Evolutionary conservation across 2,113 vertebrate species (phyloP).

Genomic region (Rhea pennata): DNA sequence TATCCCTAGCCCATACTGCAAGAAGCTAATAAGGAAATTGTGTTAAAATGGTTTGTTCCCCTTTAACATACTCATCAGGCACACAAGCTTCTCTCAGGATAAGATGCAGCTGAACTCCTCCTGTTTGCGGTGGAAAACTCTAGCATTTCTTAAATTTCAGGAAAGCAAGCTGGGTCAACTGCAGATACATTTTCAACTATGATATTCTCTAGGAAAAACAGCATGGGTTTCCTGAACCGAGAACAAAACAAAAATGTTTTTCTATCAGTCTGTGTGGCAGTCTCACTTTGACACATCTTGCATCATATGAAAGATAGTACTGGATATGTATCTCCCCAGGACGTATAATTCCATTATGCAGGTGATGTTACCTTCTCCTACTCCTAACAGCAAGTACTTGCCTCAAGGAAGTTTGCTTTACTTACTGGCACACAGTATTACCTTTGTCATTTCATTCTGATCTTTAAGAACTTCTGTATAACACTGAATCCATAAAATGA

Average conservation of each 20-base stretch:
- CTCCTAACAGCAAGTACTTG: slow-evolving; percentile 46
- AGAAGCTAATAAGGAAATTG: slow-evolving; percentile 52
- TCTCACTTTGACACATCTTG: slow-evolving; percentile 57
- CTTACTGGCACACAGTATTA: slow-evolving; percentile 51
- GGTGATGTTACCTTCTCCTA: slow-evolving; percentile 42
- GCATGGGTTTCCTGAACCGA: slow-evolving; percentile 48
- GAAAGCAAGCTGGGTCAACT: slow-evolving; percentile 65
- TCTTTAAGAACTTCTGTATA: slow-evolving; percentile 43
- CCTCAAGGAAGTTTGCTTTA: slow-evolving; percentile 32
- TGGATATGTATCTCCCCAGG: slow-evolving; percentile 51
- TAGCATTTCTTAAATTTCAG: slow-evolving; percentile 24
- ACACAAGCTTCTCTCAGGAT: slow-evolving; percentile 64
- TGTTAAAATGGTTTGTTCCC: slow-evolving; percentile 72
- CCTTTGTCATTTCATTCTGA: slow-evolving; percentile 31
- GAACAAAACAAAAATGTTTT: slow-evolving; percentile 53
- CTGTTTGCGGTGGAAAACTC: slow-evolving; percentile 15
- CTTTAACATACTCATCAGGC: slow-evolving; percentile 69
- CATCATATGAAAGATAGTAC: slow-evolving; percentile 38
- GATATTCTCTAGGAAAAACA: slow-evolving; percentile 29
- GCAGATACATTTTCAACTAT: slow-evolving; percentile 48
- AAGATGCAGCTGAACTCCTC: slow-evolving; percentile 48
- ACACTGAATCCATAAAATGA: slow-evolving; percentile 44
- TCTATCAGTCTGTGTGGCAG: slow-evolving; percentile 41
- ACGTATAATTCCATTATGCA: slow-evolving; percentile 10
- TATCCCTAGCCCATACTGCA: slow-evolving; percentile 33